Conservation (phyloP, 2,888 invertebrate species). For the Dryobotodes eremita region DNA sequence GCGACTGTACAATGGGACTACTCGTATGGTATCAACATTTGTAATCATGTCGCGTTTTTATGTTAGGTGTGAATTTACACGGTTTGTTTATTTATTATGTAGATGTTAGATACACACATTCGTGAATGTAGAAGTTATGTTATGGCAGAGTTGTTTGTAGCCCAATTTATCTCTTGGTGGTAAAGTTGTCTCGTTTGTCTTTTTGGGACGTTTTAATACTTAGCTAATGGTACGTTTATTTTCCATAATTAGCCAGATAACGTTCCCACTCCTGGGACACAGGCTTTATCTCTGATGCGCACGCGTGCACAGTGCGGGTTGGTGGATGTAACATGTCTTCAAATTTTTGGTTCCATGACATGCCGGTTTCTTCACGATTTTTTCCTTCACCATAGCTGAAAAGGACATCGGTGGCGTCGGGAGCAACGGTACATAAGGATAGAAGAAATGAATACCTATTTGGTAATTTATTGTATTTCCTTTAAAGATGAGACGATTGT, state of each 20-base stretch:
- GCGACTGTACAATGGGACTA: not conserved
- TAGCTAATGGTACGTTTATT: not conserved
- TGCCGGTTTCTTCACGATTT: not conserved
- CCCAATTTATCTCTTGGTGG: constrained; percentile 4
- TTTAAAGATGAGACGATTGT: not conserved
- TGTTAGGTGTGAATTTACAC: constrained; percentile 15
- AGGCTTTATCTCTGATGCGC: not conserved
- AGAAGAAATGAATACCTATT: not conserved
- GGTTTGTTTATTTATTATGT: constrained; percentile 28
- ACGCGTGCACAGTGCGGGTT: not conserved
- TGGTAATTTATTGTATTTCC: not conserved
- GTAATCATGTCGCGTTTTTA: constrained; percentile 35
- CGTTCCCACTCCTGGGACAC: not conserved
- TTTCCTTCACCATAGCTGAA: not conserved
- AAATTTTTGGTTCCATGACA: not conserved
- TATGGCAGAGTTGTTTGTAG: not conserved
- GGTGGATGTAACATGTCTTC: not conserved
- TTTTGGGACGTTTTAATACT: not conserved
- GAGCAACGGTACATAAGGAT: too few relatives aligned
- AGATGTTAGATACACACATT: not conserved
- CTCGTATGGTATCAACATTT: constrained; percentile 40
- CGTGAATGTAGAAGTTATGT: not conserved
- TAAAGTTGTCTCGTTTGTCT: not conserved
- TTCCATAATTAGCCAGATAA: not conserved
- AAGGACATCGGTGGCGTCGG: not conserved